Base-by-base conservation (phyloP, 2,888 invertebrate species). In the Ephialtes manifestator region DNA sequence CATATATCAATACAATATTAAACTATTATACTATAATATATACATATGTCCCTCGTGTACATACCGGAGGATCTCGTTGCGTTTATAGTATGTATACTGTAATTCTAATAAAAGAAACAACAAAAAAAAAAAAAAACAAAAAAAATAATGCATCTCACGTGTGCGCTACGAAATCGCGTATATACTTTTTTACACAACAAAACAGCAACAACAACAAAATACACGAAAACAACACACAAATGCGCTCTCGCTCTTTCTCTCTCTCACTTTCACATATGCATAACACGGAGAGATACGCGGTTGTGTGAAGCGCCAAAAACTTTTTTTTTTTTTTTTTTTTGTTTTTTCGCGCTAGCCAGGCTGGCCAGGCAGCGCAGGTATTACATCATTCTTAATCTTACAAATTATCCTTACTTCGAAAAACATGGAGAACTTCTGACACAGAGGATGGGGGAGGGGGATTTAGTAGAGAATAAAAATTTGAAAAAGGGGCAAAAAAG, bases 31-130 rank as follows among this genome's bases (percentile, higher is more conserved):
- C 76, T 74, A 75, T 48, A 67, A 80, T 60, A 72, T 75, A 75
- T 76, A 67, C 31, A 58, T 75, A 90, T 91, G 90, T 90, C 89
- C 87, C 87, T 89, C 85, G 83, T 91, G 91, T 91, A 91, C 90
- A 91, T 91, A 91, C 91, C 90, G 88, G 79, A 87, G 80, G 80
- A 86, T 86, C 63, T 86, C 74, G 81, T 86, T 86, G 87, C 71
- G 81, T 84, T 82, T 84, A 84, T 80, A 81, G 72, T 74, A 80
- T 43, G 60, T 78, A 83, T 74, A 72, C 60, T 70, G 76, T 43
- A 39, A 75, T 48, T 63, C 63, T 86, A 83, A 55, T 58, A 60
- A 20, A 43, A 48, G 68, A 55, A 51, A 67, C 20, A 35, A 2
- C 48, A 71, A 43, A 24, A 15, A 70, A 74, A 24, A 48, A 63